phyloP scores from a whole-genome alignment of 2,888 invertebrate genomes.

The Achlya flavicornis region DNA sequence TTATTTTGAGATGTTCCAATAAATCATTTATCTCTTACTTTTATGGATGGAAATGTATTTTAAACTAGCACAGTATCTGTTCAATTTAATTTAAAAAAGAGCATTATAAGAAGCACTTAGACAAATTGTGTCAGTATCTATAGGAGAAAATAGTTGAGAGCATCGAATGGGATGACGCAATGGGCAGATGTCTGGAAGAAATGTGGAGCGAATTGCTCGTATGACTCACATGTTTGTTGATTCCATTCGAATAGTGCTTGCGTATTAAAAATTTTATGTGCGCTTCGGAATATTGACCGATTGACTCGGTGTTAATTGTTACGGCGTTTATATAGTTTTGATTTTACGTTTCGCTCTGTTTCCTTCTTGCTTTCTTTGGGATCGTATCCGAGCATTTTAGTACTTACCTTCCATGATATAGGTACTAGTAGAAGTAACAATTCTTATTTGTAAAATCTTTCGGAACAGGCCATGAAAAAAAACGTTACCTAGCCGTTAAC shows the following conservation, averaged over 20 bases:
- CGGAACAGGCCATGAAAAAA: too few relatives aligned
- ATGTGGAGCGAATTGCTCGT: neutral
- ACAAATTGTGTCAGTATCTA: neutral
- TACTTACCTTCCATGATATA: too few relatives aligned
- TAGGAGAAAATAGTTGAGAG: neutral
- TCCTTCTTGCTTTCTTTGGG: too few relatives aligned
- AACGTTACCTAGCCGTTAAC: too few relatives aligned
- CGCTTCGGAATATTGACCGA: neutral
- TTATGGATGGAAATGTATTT: too few relatives aligned
- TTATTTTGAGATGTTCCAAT: too few relatives aligned
- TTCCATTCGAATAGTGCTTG: neutral
- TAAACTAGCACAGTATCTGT: neutral
- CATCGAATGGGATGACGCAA: slow-evolving; percentile 1
- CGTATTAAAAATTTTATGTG: neutral
- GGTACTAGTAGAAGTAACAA: too few relatives aligned
- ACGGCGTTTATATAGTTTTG: neutral
- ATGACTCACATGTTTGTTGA: slow-evolving; percentile 7
- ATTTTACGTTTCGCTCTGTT: neutral
- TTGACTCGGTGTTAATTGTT: neutral
- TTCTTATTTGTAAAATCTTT: too few relatives aligned
- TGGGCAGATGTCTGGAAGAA: slow-evolving; percentile 5
- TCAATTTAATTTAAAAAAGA: neutral
- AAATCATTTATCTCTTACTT: too few relatives aligned
- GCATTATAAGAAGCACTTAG: slow-evolving; percentile 1
- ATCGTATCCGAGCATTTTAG: too few relatives aligned